Evolutionary conservation across 2,888 invertebrate species (phyloP), one percentile per base, ranked within the genome.

Genomic region (Dynastes grantii): DNA sequence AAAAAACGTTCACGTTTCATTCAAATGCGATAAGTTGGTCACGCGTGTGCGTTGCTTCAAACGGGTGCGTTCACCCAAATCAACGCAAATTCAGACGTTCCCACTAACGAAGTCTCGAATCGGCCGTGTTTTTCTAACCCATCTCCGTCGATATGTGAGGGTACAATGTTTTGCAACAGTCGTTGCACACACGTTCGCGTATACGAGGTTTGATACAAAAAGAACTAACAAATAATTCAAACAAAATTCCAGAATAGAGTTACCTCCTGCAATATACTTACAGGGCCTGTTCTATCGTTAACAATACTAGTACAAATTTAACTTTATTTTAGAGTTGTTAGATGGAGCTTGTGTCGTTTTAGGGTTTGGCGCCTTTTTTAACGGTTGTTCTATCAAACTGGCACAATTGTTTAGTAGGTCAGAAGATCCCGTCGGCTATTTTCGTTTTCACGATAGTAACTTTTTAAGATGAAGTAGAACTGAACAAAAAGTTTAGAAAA

Each of bases 71-170:
- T 73, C 73, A 73, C 45, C 70, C 73, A 53, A 78, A 78, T 78
- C 78, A 78, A 63, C 71, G 73, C 78, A 78, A 78, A 78, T 78
- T 73, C 71, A 55, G 53, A 78, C 71, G 73, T 73, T 73, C 32
- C 49, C 67, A 65, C 78, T 78, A 78, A 78, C 78, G 78, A 78
- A 73, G 78, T 2, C 73, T 16, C 64, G 63, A 37, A 64, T 53
- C 64, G 22, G 27, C 16, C 71, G 32, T 64, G 63, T 78, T 78
- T 78, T 71, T 73, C 73, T 73, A 53, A 73, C 58, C 27, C 73
- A 73, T 40, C 73, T 73, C 40, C 58, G 58, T 58, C 73, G 73
- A 73, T 67, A 32, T 55, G 55, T 11, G 45, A 45, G 45, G 45
- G 45, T 32, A 53, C 32, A 40, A 16, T 73, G 58, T 73, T 73